Evolutionary conservation across 2,888 invertebrate genomes (phyloP), one percentile per base, ranked within the genome.

Genomic region (Yponomeuta plumbellus): DNA sequence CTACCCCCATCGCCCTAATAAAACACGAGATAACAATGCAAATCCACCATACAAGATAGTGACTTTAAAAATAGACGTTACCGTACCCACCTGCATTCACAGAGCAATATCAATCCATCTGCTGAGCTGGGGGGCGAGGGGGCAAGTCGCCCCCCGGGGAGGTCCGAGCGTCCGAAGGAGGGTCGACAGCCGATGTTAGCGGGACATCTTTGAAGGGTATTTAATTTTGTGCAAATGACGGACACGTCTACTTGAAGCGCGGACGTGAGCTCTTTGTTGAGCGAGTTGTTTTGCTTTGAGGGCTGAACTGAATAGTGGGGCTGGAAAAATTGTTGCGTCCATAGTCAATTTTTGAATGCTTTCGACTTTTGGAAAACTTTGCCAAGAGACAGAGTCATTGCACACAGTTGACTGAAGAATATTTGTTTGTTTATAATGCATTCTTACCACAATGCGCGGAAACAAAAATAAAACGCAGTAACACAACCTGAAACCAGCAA

Each of bases 211-310:
- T 81, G 81, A 79, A 76, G 81, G 80, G 80, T 83, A 81, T 87
- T 88, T 87, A 86, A 87, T 88, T 88, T 88, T 82, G 87, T 87
- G 88, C 86, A 85, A 87, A 88, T 86, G 89, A 88, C 84, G 78
- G 80, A 75, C 72, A 71, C 74, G 73, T 70, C 73, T 68, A 20
- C 64, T 34, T 20, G 64, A 64, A 26, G 64, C 44, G 44, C 17
- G 44, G 44, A 52, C 26, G 56, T 56, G 26, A 26, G 57, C n/a
- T 56, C 64, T 64, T 64, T 64, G 64, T 64, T n/a, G 57, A 56
- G 61, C 26, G 61, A 23, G 6, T 22, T n/a, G 56, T 22, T 26
- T 61, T n/a, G 61, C 5, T 26, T 20, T 26, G 61, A 17, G n/a
- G 61, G 23, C 26, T 26, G 44, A 17, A 17, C 17, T 52, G 44